Evolutionary conservation across 2,113 vertebrate species (phyloP).

Genomic region (Sebastes schlegelii): DNA sequence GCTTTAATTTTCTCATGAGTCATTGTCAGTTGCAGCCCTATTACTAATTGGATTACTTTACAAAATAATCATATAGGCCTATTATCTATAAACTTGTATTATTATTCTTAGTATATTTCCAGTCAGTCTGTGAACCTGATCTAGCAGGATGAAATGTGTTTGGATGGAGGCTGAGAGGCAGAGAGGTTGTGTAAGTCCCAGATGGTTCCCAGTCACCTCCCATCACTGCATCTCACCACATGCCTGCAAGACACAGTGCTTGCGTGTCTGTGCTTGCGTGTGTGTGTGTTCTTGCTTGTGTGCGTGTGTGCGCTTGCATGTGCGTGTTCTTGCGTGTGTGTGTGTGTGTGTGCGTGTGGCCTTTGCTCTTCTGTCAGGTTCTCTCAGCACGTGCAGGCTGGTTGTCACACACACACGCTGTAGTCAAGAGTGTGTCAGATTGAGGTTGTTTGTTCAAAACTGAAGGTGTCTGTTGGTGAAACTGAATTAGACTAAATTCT

Average conservation of each 20-base stretch:
- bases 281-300: conserved; percentile 12
- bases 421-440: too few species aligned
- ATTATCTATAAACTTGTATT: background rate
- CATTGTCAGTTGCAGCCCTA: too few species aligned
- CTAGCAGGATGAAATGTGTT: background rate
- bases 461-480: too few species aligned
- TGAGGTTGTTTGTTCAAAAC: too few species aligned
- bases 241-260: too few species aligned
- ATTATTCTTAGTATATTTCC: background rate
- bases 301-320: background rate
- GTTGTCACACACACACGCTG: background rate
- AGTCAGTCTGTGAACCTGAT: background rate
- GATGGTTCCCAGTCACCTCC: conserved; percentile 46
- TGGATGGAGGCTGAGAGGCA: background rate
- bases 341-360: background rate
- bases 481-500: too few species aligned
- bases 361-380: conserved; percentile 26
- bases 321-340: background rate
- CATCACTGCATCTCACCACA: too few species aligned
- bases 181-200: conserved; percentile 40
- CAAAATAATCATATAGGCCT: too few species aligned
- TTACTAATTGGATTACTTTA: too few species aligned
- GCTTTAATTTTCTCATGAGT: too few species aligned
- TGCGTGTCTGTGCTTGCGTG: background rate
- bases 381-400: conserved; percentile 18